A percentile compares a stretch with the other conserved stretches of the same genome.
These are phyloP conservation scores for Rhopalosiphum padi DNA, from an alignment of 1,140 invertebrate species.

Conservation along the genomic window DNA sequence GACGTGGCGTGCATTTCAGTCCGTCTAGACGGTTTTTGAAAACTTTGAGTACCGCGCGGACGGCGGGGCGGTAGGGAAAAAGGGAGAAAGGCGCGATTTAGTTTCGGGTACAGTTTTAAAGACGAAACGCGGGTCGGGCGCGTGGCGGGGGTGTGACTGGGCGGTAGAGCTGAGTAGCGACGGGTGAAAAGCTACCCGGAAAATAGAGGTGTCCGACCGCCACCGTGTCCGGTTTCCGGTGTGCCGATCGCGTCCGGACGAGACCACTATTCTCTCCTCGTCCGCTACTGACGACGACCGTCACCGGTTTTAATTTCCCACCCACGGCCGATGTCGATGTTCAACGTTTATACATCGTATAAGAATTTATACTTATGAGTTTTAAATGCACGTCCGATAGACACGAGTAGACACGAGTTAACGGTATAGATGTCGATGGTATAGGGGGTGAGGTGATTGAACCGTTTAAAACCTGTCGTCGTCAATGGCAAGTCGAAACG, in stretches of 20 bases:
- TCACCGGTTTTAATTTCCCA: conserved; percentile 39
- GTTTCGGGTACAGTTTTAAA: conserved; percentile 56
- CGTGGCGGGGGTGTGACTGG: not conserved
- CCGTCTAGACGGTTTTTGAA: conserved; percentile 56
- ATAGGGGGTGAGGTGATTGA: not conserved
- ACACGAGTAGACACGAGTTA: not conserved
- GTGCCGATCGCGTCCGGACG: conserved; percentile 33
- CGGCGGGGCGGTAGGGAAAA: not conserved
- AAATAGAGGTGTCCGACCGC: conserved; percentile 44
- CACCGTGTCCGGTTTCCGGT: conserved; percentile 53
- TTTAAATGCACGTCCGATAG: not conserved
- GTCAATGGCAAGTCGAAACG: conserved; percentile 15
- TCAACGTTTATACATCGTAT: not conserved
- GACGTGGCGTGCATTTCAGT: conserved; percentile 6
- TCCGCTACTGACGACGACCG: not conserved
- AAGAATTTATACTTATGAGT: not conserved
- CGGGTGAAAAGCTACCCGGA: conserved; percentile 46
- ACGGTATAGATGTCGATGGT: not conserved
- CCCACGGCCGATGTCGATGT: not conserved
- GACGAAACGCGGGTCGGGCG: not conserved
- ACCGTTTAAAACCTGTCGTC: conserved; percentile 44
- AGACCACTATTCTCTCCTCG: not conserved
- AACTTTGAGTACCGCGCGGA: conserved; percentile 31
- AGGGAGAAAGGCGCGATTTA: conserved; percentile 41
- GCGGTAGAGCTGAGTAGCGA: not conserved